These are phyloP conservation scores for Trididemnum clinides DNA, from an alignment of 23 tunicate genomes.

Conservation along the genomic window DNA sequence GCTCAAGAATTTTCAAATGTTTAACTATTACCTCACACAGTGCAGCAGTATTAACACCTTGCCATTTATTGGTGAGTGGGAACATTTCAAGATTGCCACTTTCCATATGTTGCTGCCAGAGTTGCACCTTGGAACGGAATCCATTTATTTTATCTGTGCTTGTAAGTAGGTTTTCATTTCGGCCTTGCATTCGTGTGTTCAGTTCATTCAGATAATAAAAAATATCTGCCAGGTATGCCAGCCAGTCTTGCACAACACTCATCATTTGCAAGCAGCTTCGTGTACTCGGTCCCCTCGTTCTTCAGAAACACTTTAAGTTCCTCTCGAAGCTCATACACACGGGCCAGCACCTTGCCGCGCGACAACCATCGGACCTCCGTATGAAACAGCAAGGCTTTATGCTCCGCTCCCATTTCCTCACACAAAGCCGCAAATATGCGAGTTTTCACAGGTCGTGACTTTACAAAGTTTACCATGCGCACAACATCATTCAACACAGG, in stretches of 20 bases:
- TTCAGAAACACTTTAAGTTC: conserved; percentile 5
- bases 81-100: too few relatives aligned
- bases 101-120: conserved; percentile 19
- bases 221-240: conserved; percentile 28
- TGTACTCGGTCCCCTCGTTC: background rate
- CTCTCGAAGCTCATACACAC: conserved; percentile 10
- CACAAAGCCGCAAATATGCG: conserved; percentile 38
- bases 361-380: conserved; percentile 27
- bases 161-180: too few relatives aligned
- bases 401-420: conserved; percentile 45
- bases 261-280: too few relatives aligned
- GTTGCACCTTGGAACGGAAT: conserved; percentile 10
- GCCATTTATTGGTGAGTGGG: too few relatives aligned
- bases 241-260: conserved; percentile 22
- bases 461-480: conserved; percentile 36
- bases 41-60: background rate
- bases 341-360: conserved; percentile 7
- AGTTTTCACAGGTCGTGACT: conserved; percentile 39
- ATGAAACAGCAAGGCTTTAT: conserved; percentile 28
- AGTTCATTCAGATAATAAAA: conserved; percentile 12
- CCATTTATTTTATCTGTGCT: too few relatives aligned
- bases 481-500: conserved; percentile 37
- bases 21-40: too few relatives aligned
- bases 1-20: background rate
- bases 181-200: conserved; percentile 39